A percentile compares a stretch with the other conserved stretches of the same genome.
phyloP scores from a whole-genome alignment of 2,113 vertebrate genomes.

The Cyprinus carpio region DNA sequence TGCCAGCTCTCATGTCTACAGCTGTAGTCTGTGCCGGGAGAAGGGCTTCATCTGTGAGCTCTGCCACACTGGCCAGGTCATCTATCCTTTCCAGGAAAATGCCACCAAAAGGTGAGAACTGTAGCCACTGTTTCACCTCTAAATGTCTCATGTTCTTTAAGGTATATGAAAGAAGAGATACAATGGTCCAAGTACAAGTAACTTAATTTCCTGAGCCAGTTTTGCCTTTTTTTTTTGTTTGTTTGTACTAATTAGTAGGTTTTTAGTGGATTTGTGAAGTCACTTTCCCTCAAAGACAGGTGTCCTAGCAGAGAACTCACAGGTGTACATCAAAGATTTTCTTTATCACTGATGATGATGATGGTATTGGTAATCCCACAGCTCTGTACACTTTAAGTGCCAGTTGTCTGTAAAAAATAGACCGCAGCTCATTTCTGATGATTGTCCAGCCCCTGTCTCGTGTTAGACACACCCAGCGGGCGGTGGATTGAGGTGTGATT shows the following conservation, averaged over 20 bases:
- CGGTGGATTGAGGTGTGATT: slow-evolving; percentile 4
- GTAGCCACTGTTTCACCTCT: too few relatives aligned
- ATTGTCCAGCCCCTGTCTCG: slow-evolving; percentile 6
- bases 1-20: slow-evolving; percentile 94
- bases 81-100: slow-evolving; percentile 96
- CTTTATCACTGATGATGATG: too few relatives aligned
- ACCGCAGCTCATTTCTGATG: not conserved
- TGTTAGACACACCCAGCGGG: slow-evolving; percentile 46
- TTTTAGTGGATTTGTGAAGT: too few relatives aligned
- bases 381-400: not conserved
- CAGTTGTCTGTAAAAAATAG: not conserved
- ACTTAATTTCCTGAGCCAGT: too few relatives aligned
- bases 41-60: slow-evolving; percentile 99
- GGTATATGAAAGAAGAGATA: too few relatives aligned
- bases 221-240: too few relatives aligned
- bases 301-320: too few relatives aligned
- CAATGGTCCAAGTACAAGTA: too few relatives aligned
- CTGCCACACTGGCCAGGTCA: slow-evolving; percentile 90
- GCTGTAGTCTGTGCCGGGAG: slow-evolving; percentile 95
- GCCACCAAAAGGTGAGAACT: too few relatives aligned
- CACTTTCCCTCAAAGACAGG: not conserved
- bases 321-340: not conserved
- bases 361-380: too few relatives aligned
- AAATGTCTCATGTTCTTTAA: too few relatives aligned
- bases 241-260: too few relatives aligned